Conservation (phyloP, 2,888 invertebrate genomes). For the Nemotelus nigrinus region DNA sequence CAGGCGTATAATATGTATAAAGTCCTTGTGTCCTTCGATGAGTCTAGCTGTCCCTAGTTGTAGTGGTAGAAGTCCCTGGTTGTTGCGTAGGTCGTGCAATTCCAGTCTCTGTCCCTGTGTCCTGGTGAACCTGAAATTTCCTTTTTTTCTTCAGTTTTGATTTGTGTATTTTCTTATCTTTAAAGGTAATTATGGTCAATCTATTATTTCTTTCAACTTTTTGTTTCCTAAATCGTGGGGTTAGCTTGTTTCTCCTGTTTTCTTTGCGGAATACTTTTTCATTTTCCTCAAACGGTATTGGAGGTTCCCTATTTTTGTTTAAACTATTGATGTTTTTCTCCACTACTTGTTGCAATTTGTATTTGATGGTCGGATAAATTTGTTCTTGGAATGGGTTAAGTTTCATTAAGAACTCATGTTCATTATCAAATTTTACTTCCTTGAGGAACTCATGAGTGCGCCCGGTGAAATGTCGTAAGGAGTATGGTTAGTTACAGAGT, state of each 20-base stretch:
- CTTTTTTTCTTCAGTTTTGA: too few species aligned
- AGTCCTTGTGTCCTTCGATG: too few species aligned
- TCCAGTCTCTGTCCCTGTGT: too few species aligned
- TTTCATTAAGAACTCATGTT: slow-evolving; percentile 34
- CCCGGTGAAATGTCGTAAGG: slow-evolving; percentile 24
- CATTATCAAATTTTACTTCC: slow-evolving; percentile 24
- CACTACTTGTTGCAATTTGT: background rate
- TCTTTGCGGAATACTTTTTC: background rate
- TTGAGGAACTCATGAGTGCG: slow-evolving; percentile 16
- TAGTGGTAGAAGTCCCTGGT: too few species aligned
- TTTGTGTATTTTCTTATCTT: background rate
- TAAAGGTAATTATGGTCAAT: background rate
- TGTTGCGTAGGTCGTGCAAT: too few species aligned
- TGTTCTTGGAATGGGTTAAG: slow-evolving; percentile 24
- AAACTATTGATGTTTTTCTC: slow-evolving; percentile 4
- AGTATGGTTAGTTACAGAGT: slow-evolving; percentile 15
- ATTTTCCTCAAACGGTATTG: background rate
- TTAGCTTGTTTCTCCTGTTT: background rate
- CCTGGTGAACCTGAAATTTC: too few species aligned
- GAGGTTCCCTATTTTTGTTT: slow-evolving; percentile 2
- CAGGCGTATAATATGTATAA: too few species aligned
- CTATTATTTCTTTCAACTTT: background rate
- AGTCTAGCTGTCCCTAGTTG: too few species aligned
- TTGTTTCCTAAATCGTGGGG: background rate
- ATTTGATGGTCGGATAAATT: slow-evolving; percentile 9